phyloP scores from a whole-genome alignment of 2,113 vertebrate species.

The Protomyctophum bolini region DNA sequence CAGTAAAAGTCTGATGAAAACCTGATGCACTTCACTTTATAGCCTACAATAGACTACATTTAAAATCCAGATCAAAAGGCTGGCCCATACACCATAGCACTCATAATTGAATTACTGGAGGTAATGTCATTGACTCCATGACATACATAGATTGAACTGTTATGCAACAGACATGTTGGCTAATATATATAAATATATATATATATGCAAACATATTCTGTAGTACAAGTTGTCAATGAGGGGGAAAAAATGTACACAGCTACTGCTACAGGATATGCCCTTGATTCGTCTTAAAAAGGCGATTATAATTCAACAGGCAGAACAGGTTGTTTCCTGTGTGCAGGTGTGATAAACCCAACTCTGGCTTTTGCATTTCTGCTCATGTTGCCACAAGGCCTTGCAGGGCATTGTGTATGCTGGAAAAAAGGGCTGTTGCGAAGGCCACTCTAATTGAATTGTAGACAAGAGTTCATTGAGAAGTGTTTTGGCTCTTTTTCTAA shows the following conservation, averaged over 20 bases:
- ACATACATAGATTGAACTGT: neutral
- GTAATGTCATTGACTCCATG: neutral
- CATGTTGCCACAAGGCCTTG: conserved; percentile 30
- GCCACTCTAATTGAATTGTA: conserved; percentile 84
- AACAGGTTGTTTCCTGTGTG: neutral
- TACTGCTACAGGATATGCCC: too few species aligned
- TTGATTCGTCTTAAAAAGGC: neutral
- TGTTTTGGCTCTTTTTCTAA: conserved; percentile 77
- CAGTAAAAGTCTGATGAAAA: conserved; percentile 28
- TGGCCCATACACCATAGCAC: neutral
- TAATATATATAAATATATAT: too few species aligned
- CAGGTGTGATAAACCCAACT: conserved; percentile 36
- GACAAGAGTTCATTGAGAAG: conserved; percentile 85
- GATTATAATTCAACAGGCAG: conserved; percentile 7
- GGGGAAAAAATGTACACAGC: too few species aligned
- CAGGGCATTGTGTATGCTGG: conserved; percentile 55
- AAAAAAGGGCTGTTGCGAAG: conserved; percentile 71
- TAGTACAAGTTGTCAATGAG: too few species aligned
- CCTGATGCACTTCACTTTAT: conserved; percentile 5
- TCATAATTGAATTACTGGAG: neutral
- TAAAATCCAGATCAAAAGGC: neutral
- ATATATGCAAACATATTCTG: too few species aligned
- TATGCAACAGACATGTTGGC: neutral
- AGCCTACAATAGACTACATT: neutral
- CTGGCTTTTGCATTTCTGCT: conserved; percentile 24